These are phyloP conservation scores for Diglossa cyanea DNA, from an alignment of 2,797 vertebrate species.

Conservation along the genomic window DNA sequence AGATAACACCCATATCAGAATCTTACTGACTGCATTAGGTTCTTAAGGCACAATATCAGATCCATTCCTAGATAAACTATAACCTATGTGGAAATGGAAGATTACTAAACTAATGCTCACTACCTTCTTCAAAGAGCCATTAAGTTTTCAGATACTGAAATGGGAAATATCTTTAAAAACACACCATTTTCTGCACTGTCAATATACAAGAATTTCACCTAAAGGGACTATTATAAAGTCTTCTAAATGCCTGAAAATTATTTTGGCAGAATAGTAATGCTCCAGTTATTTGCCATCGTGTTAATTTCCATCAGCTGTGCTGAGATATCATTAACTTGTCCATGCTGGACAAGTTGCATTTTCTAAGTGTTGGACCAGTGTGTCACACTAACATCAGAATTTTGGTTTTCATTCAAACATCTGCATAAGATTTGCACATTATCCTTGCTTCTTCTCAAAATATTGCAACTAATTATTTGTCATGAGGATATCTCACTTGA, in stretches of 20 bases:
- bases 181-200: background rate
- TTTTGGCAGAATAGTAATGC: background rate
- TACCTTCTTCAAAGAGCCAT: background rate
- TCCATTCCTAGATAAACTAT: background rate
- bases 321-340: background rate
- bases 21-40: conserved; percentile 46
- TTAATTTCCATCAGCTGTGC: background rate
- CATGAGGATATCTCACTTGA: background rate
- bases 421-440: background rate
- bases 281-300: background rate
- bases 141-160: background rate
- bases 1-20: conserved; percentile 57
- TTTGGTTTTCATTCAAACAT: background rate
- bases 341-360: background rate
- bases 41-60: conserved; percentile 49
- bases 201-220: background rate
- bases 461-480: background rate
- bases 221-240: background rate
- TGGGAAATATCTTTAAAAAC: background rate
- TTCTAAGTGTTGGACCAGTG: background rate
- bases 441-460: background rate
- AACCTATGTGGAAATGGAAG: background rate
- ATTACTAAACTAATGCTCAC: background rate
- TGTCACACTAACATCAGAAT: background rate
- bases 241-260: background rate